phyloP scores from a whole-genome alignment of 2,797 vertebrate genomes.

The Sus cebifrons region DNA sequence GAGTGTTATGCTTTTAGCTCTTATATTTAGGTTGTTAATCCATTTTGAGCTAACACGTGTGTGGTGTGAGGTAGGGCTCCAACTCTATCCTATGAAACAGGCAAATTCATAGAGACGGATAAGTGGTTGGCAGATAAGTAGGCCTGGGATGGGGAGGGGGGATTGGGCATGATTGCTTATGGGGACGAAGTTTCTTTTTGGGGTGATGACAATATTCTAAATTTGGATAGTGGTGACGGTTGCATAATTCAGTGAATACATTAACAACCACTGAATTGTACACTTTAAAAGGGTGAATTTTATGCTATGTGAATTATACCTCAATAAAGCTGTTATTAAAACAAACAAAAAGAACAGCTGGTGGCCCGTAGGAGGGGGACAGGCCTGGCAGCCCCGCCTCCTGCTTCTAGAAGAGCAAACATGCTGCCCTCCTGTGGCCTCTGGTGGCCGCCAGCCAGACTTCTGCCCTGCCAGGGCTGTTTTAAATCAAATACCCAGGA shows the following conservation, averaged over 20 bases:
- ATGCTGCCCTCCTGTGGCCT: not conserved
- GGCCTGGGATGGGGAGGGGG: not conserved
- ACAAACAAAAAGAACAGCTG: slow-evolving; percentile 74
- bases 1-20: not conserved
- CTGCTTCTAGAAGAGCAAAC: not conserved
- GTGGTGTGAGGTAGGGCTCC: not conserved
- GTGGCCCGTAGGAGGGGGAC: slow-evolving; percentile 31
- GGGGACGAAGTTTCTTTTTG: not conserved
- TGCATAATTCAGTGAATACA: not conserved
- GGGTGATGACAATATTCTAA: slow-evolving; percentile 59
- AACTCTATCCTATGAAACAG: not conserved
- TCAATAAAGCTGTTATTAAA: slow-evolving; percentile 78
- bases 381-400: slow-evolving; percentile 28
- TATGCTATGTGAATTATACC: slow-evolving; percentile 73
- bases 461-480: not conserved
- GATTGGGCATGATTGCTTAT: not conserved
- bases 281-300: slow-evolving; percentile 54
- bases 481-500: not conserved
- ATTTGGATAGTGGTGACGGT: slow-evolving; percentile 33
- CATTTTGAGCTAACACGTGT: not conserved
- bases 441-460: not conserved
- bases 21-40: not conserved
- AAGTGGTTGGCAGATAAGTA: not conserved
- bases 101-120: not conserved
- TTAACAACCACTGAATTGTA: slow-evolving; percentile 1